phyloP scores from a whole-genome alignment of 2,888 invertebrate genomes.

The Platynereis dumerilii region DNA sequence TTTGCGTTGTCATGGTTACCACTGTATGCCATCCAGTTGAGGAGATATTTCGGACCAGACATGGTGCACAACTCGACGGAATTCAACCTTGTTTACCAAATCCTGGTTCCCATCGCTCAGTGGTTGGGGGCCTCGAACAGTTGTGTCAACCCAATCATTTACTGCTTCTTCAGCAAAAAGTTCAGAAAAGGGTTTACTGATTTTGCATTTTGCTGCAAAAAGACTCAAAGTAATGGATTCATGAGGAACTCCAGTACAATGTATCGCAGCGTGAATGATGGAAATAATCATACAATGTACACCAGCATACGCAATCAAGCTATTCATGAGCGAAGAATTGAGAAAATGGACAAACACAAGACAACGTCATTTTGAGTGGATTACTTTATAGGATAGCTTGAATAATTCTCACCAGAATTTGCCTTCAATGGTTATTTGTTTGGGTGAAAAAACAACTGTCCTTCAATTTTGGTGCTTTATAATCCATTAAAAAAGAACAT shows the following conservation, averaged over 20 bases:
- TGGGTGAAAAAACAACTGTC: too few species aligned
- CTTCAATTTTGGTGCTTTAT: too few species aligned
- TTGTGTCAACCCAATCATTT: slow-evolving; percentile 92
- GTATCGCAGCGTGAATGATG: slow-evolving; percentile 13
- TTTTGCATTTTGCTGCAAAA: slow-evolving; percentile 11
- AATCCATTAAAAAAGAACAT: too few species aligned
- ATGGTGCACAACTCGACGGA: slow-evolving; percentile 19
- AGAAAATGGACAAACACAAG: too few species aligned
- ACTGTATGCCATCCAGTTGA: slow-evolving; percentile 85
- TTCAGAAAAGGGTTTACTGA: slow-evolving; percentile 80
- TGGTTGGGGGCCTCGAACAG: slow-evolving; percentile 94
- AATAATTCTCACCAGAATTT: too few species aligned
- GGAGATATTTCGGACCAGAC: slow-evolving; percentile 78
- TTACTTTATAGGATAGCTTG: too few species aligned
- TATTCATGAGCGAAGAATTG: too few species aligned
- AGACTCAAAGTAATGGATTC: not conserved
- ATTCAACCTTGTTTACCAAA: slow-evolving; percentile 28
- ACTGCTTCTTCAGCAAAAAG: slow-evolving; percentile 94
- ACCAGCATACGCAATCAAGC: not conserved
- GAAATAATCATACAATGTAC: slow-evolving; percentile 6
- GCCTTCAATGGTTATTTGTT: too few species aligned
- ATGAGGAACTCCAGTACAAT: not conserved
- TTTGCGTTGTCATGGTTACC: slow-evolving; percentile 94
- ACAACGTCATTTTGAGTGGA: too few species aligned
- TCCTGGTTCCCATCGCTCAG: slow-evolving; percentile 84